phyloP scores from a whole-genome alignment of 2,113 vertebrate genomes.

The Gymnarchus niloticus region DNA sequence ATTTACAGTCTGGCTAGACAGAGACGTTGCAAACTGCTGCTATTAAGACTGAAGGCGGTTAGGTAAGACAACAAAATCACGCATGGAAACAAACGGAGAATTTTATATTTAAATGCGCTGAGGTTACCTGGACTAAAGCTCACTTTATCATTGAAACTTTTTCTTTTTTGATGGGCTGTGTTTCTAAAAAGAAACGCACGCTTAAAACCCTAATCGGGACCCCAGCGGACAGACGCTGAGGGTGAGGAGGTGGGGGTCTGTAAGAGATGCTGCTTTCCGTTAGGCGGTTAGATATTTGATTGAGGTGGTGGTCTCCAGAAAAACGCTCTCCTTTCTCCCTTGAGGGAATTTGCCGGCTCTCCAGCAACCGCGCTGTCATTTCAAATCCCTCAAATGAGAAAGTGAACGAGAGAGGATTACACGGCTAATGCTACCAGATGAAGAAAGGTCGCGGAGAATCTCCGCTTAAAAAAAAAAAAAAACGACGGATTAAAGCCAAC shows the following conservation, averaged over 20 bases:
- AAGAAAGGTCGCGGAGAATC: conserved; percentile 67
- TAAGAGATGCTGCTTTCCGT: neutral
- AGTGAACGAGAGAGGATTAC: conserved; percentile 73
- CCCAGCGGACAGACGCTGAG: neutral
- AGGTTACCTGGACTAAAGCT: neutral
- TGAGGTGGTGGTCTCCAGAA: neutral
- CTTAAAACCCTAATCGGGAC: neutral
- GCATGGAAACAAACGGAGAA: neutral
- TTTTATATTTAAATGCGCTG: neutral
- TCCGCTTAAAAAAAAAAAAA: conserved; percentile 60
- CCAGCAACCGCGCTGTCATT: conserved; percentile 46
- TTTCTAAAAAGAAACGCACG: neutral
- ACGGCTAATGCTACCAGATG: conserved; percentile 71
- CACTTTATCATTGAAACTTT: neutral
- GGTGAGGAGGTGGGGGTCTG: neutral
- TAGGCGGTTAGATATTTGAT: neutral
- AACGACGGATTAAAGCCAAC: conserved; percentile 67
- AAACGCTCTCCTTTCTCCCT: conserved; percentile 30
- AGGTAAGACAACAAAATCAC: neutral
- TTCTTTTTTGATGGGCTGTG: neutral
- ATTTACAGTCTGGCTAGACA: neutral
- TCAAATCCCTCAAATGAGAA: conserved; percentile 63
- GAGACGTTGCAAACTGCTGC: neutral
- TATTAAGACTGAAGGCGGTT: neutral
- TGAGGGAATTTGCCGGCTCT: conserved; percentile 44